Base-by-base conservation (phyloP, 2,888 invertebrate species). In the Nemoura dubitans region DNA sequence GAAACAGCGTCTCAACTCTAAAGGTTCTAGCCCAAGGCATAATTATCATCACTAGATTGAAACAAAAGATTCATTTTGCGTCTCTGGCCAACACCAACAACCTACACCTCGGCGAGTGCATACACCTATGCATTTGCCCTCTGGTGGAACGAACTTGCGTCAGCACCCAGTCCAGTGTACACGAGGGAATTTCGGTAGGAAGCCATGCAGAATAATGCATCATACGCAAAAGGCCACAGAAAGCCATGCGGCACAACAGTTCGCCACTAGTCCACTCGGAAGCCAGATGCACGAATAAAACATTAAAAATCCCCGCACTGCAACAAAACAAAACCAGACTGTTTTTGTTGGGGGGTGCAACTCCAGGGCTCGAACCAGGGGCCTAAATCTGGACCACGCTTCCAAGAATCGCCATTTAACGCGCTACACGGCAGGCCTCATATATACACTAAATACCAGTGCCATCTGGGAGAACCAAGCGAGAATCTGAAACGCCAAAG, bases 61-160 rank as follows among this genome's bases (percentile, higher is more conserved):
- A 88, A 88, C 88, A 88, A 88, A 88, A 88, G 88, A 88, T 88
- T 88, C 88, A 88, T 88, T 88, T 88, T 88, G 85, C 86, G 87
- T 80, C 83, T 86, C 85, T 86, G 87, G 59, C 16, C 36, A 36
- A 36, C 36, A 36, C 36, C 5, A n/a, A 21, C 6, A 7, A 59
- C 21, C 59, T 59, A 36, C 21, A 21, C 59, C 14, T 59, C 21
- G 21, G 59, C 59, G n/a, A n/a, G n/a, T n/a, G n/a, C n/a, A n/a
- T 59, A 36, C 36, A 36, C 59, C 2, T 59, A 59, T 21, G 59
- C 21, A 59, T 16, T 81, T 81, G 21, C n/a, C 28, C 26, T 27
- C 27, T 80, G 27, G 80, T 28, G 80, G 28, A 80, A 80, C 80
- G 80, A 80, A 81, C 30, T 30, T 16, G 28, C 29, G 30, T 81